phyloP scores from a whole-genome alignment of 1,140 invertebrate genomes.

The Choristoneura fumiferana region DNA sequence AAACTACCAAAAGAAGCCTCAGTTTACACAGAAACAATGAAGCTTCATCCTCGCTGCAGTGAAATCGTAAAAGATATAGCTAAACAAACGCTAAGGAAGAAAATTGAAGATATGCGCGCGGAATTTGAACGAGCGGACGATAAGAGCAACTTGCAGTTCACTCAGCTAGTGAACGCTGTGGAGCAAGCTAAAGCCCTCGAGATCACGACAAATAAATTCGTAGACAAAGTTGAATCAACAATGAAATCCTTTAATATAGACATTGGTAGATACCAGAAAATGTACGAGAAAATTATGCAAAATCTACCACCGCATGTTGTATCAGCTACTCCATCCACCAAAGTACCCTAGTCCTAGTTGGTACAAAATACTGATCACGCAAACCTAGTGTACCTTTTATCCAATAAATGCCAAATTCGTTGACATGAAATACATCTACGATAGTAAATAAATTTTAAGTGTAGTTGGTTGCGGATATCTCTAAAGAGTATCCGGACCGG shows the following conservation, averaged over 20 bases:
- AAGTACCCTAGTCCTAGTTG: no score
- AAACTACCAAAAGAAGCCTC: not conserved
- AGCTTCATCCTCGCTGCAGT: not conserved
- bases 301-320: no score
- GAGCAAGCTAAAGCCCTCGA: not conserved
- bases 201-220: constrained; percentile 2
- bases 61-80: constrained; percentile 12
- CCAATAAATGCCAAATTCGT: no score
- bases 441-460: constrained; percentile 17
- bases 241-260: constrained; percentile 8
- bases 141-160: not conserved
- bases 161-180: not conserved
- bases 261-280: not conserved
- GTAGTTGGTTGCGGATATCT: constrained; percentile 20
- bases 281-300: no score
- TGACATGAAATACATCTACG: not conserved
- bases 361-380: no score
- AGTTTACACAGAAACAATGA: not conserved
- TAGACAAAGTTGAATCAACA: constrained; percentile 9
- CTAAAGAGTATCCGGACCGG: constrained; percentile 29
- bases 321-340: no score
- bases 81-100: constrained; percentile 8
- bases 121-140: constrained; percentile 9
- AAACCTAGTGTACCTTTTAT: no score
- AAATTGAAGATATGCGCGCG: constrained; percentile 6